A percentile compares a stretch with the other conserved stretches of the same genome.
Conservation (phyloP, 2,113 vertebrate species). For the Alosa alosa region DNA sequence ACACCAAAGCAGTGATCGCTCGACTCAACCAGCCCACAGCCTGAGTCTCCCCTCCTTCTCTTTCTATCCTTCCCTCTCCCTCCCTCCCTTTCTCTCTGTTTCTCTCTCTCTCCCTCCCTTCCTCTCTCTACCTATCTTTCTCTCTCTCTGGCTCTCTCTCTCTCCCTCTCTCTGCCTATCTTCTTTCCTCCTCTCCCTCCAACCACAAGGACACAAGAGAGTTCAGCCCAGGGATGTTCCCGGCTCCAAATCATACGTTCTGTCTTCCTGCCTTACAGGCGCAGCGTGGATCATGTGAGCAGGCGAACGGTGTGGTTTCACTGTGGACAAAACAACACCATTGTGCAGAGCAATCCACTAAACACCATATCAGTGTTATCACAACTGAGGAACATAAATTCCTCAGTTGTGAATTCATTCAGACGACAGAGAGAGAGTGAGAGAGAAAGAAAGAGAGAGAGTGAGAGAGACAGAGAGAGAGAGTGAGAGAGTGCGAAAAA, state of each 20-base stretch:
- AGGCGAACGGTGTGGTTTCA: background rate
- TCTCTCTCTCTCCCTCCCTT: background rate
- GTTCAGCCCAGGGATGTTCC: background rate
- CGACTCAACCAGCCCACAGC: conserved; percentile 32
- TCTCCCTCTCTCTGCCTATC: background rate
- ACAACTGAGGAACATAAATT: conserved; percentile 3
- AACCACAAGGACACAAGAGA: background rate
- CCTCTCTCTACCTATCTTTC: background rate
- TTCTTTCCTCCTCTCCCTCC: background rate
- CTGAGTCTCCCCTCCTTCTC: conserved; percentile 27
- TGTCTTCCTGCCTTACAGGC: background rate
- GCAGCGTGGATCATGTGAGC: background rate
- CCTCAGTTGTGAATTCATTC: too few relatives aligned
- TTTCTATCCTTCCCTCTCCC: conserved; percentile 13
- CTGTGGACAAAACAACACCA: background rate
- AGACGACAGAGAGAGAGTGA: background rate
- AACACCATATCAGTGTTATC: background rate
- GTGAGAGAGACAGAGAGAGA: background rate
- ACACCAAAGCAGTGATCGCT: conserved; percentile 47
- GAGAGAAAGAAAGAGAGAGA: background rate
- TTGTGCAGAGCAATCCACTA: background rate
- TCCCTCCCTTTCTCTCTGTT: background rate
- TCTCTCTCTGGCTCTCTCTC: conserved; percentile 12
- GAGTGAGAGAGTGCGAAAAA: background rate
- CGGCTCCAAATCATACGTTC: background rate